phyloP scores from a whole-genome alignment of 2,888 invertebrate species.

The Polydrusus cervinus region DNA sequence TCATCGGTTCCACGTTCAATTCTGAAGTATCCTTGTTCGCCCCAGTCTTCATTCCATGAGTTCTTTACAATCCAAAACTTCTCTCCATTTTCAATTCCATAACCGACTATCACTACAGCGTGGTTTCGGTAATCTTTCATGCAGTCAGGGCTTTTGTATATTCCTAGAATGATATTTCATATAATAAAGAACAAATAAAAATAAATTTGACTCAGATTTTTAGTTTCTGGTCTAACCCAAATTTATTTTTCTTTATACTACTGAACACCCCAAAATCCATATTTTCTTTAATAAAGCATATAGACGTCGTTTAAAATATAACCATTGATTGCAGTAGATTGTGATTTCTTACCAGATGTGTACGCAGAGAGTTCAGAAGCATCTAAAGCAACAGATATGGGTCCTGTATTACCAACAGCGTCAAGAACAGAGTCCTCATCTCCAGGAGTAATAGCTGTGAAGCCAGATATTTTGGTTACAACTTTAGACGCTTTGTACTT shows the following conservation, averaged over 20 bases:
- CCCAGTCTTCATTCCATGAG: constrained; percentile 46
- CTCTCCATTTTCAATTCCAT: constrained; percentile 33
- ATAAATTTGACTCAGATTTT: neutral
- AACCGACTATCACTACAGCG: constrained; percentile 42
- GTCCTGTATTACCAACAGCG: constrained; percentile 41
- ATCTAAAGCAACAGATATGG: constrained; percentile 46
- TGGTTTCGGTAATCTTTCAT: constrained; percentile 20
- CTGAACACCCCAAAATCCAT: neutral
- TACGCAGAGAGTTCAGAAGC: constrained; percentile 34
- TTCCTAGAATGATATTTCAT: constrained; percentile 8
- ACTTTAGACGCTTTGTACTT: constrained; percentile 33
- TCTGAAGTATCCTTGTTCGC: constrained; percentile 44
- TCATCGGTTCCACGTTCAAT: constrained; percentile 35
- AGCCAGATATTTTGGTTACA: constrained; percentile 32
- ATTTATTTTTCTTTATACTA: neutral
- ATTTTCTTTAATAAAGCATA: neutral
- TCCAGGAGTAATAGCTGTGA: neutral
- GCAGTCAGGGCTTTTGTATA: constrained; percentile 17
- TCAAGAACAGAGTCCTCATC: constrained; percentile 43
- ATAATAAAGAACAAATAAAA: neutral
- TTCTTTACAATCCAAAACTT: constrained; percentile 48
- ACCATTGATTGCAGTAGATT: no score
- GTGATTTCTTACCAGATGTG: constrained; percentile 13
- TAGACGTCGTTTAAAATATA: neutral
- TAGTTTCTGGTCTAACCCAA: neutral